Base-by-base conservation (phyloP, 2,888 invertebrate species). In the Himalopsyche anomala region DNA sequence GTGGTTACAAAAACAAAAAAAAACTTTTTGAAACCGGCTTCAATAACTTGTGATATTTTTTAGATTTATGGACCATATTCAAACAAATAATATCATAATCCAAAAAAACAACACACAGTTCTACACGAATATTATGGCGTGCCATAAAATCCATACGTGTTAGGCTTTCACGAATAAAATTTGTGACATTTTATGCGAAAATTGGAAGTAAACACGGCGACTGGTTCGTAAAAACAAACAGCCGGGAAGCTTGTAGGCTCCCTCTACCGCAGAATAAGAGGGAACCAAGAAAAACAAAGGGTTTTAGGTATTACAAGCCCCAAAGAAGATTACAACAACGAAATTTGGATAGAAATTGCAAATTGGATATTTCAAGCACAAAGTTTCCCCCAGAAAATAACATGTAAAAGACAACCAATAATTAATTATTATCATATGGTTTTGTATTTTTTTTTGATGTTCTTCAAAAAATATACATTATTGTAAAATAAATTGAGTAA, bases 181-280 rank as follows among this genome's bases (percentile, higher is more conserved):
- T 45, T 62, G 45, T 40, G 79, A 62, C 83, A 83, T 83, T 62
- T 83, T 83, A 55, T 62, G 42, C 45, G 54, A 81, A 54, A 81
- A 81, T 55, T 81, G 28, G 54, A 81, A 81, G 81, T 81, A 81
- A 81, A 81, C 54, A 81, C 51, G 81, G 36, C 28, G 45, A 81
- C 51, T 38, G 81, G 81, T 81, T 81, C 81, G 51, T 81, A 38
- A 81, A 81, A 54, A 81, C 54, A 81, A 81, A 81, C 81, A 81
- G 81, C 54, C 36, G 17, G 54, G 11, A 54, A 54, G 81, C 81
- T 51, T 81, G 51, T n/a, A 19, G 51, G 28, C 40, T 19, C 54
- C 81, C 54, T 74, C 74, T 36, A 74, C 74, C 74, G 74, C 54
- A 81, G 54, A 55, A 81, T 81, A 81, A 81, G 54, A 55, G 81